Conservation (phyloP, 1,140 invertebrate genomes). For the Latrodectus geometricus region DNA sequence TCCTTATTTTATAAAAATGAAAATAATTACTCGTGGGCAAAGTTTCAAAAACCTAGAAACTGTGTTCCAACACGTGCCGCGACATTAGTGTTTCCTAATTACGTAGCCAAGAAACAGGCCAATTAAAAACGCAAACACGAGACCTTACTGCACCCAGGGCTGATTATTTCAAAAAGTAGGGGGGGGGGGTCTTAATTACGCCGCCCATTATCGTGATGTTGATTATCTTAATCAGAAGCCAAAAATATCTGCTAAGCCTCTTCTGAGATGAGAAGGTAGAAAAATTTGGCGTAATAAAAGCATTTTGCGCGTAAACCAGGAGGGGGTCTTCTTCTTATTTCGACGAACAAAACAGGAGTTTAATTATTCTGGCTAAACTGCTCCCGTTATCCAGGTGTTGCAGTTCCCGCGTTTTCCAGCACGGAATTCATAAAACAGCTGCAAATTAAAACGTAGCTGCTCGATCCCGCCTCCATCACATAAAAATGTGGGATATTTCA, state of each 20-base stretch:
- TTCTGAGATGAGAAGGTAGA: slow-evolving; percentile 35
- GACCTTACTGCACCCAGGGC: slow-evolving; percentile 14
- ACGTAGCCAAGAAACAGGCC: slow-evolving; percentile 60
- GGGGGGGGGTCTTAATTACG: slow-evolving; percentile 55
- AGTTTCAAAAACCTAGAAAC: slow-evolving; percentile 52
- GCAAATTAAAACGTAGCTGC: slow-evolving; percentile 60
- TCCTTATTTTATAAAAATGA: slow-evolving; percentile 61
- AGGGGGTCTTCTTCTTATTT: slow-evolving; percentile 39
- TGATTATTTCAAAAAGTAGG: slow-evolving; percentile 57
- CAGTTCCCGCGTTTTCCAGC: slow-evolving; percentile 50
- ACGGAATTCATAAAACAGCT: slow-evolving; percentile 61
- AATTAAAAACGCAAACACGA: slow-evolving; percentile 62
- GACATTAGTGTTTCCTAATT: slow-evolving; percentile 61
- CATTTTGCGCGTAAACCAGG: slow-evolving; percentile 33
- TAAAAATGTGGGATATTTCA: slow-evolving; percentile 59
- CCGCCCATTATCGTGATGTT: slow-evolving; percentile 61
- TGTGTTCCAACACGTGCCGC: slow-evolving; percentile 55
- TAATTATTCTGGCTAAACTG: slow-evolving; percentile 60
- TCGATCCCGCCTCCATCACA: slow-evolving; percentile 17
- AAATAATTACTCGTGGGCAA: slow-evolving; percentile 57
- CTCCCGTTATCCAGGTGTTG: slow-evolving; percentile 46
- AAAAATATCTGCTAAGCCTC: slow-evolving; percentile 61
- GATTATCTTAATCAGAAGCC: slow-evolving; percentile 63
- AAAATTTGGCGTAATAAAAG: slow-evolving; percentile 61
- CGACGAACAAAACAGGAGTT: slow-evolving; percentile 58